Base-by-base conservation (phyloP, 2,888 invertebrate species). In the Thecophora atra region DNA sequence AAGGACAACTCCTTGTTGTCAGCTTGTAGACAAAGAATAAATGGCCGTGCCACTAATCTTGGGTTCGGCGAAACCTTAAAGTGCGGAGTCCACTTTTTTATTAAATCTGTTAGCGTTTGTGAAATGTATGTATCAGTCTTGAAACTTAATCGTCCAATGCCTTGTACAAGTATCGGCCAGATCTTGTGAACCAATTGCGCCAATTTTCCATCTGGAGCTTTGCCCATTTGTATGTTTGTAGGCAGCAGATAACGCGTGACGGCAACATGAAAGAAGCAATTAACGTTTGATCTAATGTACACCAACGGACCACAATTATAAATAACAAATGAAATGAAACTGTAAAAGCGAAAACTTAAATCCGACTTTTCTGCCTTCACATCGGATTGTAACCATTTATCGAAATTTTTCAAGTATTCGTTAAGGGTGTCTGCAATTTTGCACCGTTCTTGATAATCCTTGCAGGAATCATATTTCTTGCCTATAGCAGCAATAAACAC, bases 81-180 rank as follows among this genome's bases (percentile, higher is more conserved):
- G 73, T 85, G 80, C 2, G 87, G 87, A 3, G 86, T 85, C 87
- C 87, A 87, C 72, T 86, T 85, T 7, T 86, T 80, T 28, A 89
- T 82, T 52, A 89, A 80, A 79, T 89, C 88, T 30, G 85, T 87
- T 17, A 89, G 79, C 0, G 86, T 87, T 73, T 89, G 85, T 30
- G 84, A 85, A 19, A 89, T 78, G 75, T 88, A 89, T 0, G 84
- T 81, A 81, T 89, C 89, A 6, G 82, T 80, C 72, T 81, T 84
- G 68, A 84, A 86, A 75, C 88, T 87, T 47, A 90, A 78, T 26
- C 85, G 86, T 0, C 87, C 87, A 24, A 90, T 85, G 0, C 89
- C 89, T 75, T 87, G 86, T 52, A 90, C 82, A 74, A 88, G 87
- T 26, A 89, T 83, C 26, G 88, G 88, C 85, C 89, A 89, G 17